phyloP scores from a whole-genome alignment of 2,797 vertebrate species.

The Anguilla pacifica region DNA sequence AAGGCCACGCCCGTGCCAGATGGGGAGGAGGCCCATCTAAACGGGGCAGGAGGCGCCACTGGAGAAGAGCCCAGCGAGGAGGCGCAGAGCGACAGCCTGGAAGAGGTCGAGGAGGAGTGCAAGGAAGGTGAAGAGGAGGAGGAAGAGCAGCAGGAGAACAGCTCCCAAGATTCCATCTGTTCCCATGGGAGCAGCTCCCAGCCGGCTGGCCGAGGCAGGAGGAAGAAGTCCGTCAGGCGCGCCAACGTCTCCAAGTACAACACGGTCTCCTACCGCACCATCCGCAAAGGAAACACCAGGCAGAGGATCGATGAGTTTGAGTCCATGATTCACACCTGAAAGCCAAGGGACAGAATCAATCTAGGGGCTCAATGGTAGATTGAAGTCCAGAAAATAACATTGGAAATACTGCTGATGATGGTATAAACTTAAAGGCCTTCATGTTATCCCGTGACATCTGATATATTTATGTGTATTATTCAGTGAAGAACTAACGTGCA shows the following conservation, averaged over 20 bases:
- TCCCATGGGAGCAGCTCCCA: constrained; percentile 43
- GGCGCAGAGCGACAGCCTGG: constrained; percentile 57
- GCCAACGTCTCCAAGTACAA: constrained; percentile 78
- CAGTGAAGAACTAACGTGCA: not conserved
- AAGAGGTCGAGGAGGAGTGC: constrained; percentile 16
- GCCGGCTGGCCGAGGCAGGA: constrained; percentile 39
- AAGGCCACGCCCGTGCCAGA: not conserved
- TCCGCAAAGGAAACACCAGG: constrained; percentile 88
- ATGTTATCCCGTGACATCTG: not conserved
- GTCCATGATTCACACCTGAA: constrained; percentile 72
- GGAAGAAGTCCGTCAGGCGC: constrained; percentile 68
- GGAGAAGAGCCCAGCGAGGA: constrained; percentile 37
- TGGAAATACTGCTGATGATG: not conserved
- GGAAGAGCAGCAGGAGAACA: constrained; percentile 41
- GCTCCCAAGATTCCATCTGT: constrained; percentile 36
- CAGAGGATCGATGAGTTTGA: constrained; percentile 94
- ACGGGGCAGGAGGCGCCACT: constrained; percentile 9
- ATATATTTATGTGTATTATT: not conserved
- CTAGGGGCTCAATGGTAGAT: not conserved
- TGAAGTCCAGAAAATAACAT: not conserved
- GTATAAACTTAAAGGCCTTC: not conserved
- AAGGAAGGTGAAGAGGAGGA: constrained; percentile 6
- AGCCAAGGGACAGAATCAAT: not conserved
- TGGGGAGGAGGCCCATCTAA: constrained; percentile 17
- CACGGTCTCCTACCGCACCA: constrained; percentile 89